A percentile compares a stretch with the other conserved stretches of the same genome.
These are phyloP conservation scores for Sternarchorhynchus goeldii DNA, from an alignment of 2,797 vertebrate genomes.

Conservation along the genomic window DNA sequence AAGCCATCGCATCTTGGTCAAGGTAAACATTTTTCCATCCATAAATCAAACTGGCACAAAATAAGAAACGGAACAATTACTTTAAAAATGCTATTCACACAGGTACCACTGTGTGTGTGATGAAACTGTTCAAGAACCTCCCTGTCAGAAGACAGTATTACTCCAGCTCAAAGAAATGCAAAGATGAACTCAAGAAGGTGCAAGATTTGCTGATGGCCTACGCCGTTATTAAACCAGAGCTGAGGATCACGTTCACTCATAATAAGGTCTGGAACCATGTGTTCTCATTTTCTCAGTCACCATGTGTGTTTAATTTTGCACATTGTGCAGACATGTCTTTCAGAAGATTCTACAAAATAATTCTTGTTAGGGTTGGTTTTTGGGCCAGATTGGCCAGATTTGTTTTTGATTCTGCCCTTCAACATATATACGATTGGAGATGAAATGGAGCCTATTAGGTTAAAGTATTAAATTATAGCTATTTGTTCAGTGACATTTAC, in stretches of 20 bases:
- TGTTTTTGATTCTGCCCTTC: too few relatives aligned
- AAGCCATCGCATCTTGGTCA: slow-evolving; percentile 91
- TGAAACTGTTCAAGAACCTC: slow-evolving; percentile 91
- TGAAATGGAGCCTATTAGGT: too few relatives aligned
- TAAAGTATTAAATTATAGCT: too few relatives aligned
- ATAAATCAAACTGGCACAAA: neutral
- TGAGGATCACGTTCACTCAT: slow-evolving; percentile 86
- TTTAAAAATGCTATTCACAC: slow-evolving; percentile 37
- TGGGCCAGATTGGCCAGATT: too few relatives aligned
- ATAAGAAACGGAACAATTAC: slow-evolving; percentile 3
- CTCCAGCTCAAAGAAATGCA: slow-evolving; percentile 87
- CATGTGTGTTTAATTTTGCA: neutral
- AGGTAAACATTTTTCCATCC: slow-evolving; percentile 71
- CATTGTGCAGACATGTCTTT: too few relatives aligned
- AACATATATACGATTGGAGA: too few relatives aligned
- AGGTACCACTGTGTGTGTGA: slow-evolving; percentile 90
- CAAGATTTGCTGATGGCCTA: slow-evolving; percentile 89
- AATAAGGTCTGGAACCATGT: slow-evolving; percentile 79
- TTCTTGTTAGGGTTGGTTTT: too few relatives aligned
- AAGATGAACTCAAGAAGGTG: slow-evolving; percentile 92
- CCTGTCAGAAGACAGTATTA: slow-evolving; percentile 95
- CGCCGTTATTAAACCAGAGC: slow-evolving; percentile 86
- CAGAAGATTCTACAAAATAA: too few relatives aligned
- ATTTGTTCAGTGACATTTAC: too few relatives aligned
- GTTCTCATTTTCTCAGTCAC: neutral